These are phyloP conservation scores for Tanytarsus gracilentus DNA, from an alignment of 2,888 invertebrate genomes.

Conservation along the genomic window DNA sequence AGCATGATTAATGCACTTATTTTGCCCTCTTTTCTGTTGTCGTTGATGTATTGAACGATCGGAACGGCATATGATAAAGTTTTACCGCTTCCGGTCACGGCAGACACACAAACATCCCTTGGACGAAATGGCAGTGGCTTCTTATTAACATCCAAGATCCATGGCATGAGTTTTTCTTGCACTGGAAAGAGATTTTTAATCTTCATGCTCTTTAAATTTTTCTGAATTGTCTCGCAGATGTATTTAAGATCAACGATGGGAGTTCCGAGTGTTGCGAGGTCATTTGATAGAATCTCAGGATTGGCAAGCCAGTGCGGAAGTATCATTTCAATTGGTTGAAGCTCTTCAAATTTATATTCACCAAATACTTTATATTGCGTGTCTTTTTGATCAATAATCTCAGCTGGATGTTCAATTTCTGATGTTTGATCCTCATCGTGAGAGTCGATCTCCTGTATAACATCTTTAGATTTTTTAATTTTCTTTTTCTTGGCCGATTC, in stretches of 20 bases:
- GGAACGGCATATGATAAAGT: slow-evolving; percentile 91
- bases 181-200: slow-evolving; percentile 76
- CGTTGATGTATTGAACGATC: slow-evolving; percentile 59
- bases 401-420: not conserved
- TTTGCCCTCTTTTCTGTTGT: slow-evolving; percentile 52
- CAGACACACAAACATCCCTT: slow-evolving; percentile 89
- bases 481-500: slow-evolving; percentile 28
- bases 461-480: slow-evolving; percentile 21
- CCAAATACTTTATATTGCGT: slow-evolving; percentile 59
- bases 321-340: slow-evolving; percentile 57
- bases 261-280: slow-evolving; percentile 50
- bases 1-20: slow-evolving; percentile 81
- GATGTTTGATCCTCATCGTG: slow-evolving; percentile 30
- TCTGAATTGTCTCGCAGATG: slow-evolving; percentile 55
- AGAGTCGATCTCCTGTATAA: slow-evolving; percentile 32
- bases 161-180: slow-evolving; percentile 68
- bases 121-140: slow-evolving; percentile 58
- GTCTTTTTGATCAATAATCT: slow-evolving; percentile 4
- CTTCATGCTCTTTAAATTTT: slow-evolving; percentile 58
- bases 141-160: slow-evolving; percentile 56
- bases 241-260: slow-evolving; percentile 50
- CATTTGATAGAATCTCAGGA: slow-evolving; percentile 67
- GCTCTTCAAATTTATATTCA: slow-evolving; percentile 50
- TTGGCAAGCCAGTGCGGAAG: slow-evolving; percentile 81
- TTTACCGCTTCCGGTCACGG: slow-evolving; percentile 97